Percentiles rank a stretch among this genome's conserved stretches.
These are phyloP conservation scores for Varanus komodoensis DNA, from an alignment of 2,113 vertebrate genomes.

Conservation along the genomic window DNA sequence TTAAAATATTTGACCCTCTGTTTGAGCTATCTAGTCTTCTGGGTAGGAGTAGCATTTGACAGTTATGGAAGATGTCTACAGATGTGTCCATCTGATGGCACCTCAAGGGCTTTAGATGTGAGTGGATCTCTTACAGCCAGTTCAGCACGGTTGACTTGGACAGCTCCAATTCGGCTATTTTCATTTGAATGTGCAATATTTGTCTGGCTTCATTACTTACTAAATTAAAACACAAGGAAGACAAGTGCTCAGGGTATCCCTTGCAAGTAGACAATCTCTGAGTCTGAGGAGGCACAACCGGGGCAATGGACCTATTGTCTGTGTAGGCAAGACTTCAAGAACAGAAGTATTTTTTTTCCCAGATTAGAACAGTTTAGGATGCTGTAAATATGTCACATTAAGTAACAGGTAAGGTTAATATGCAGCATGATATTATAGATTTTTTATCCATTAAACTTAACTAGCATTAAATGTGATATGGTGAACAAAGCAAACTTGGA, in stretches of 20 bases:
- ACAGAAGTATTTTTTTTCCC: slow-evolving; percentile 7
- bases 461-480: neutral
- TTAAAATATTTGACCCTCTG: neutral
- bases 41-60: neutral
- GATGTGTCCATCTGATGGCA: neutral
- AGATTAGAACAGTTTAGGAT: neutral
- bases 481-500: neutral
- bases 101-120: neutral
- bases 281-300: neutral
- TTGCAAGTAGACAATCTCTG: neutral
- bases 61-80: neutral
- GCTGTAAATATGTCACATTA: neutral
- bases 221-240: slow-evolving; percentile 22
- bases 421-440: neutral
- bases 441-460: neutral
- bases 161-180: slow-evolving; percentile 4
- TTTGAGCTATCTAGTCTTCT: neutral
- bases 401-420: neutral
- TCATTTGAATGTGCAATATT: slow-evolving; percentile 12
- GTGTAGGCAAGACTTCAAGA: neutral
- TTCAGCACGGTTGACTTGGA: neutral
- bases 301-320: neutral
- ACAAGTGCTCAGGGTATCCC: neutral
- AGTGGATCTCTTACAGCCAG: neutral
- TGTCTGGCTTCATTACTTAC: slow-evolving; percentile 6